Percentiles rank a stretch among this genome's conserved stretches.
These are phyloP conservation scores for Hoplostethus mediterraneus DNA, from an alignment of 2,797 vertebrate genomes.

Conservation along the genomic window DNA sequence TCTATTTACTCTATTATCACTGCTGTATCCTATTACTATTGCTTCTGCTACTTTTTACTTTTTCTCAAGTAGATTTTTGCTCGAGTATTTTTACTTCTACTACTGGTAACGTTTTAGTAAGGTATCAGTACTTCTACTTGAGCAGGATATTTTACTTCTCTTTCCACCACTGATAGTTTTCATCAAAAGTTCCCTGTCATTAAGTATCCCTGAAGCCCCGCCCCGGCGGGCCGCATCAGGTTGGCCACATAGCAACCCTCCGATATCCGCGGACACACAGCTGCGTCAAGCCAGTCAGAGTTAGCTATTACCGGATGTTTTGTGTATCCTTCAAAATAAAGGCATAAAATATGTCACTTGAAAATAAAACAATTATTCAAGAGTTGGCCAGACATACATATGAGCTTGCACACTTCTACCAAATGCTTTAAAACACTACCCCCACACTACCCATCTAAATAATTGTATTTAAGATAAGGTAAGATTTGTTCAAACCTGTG, in stretches of 20 bases:
- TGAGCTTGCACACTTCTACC: not conserved
- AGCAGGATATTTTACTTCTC: not conserved
- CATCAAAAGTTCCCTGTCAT: not conserved
- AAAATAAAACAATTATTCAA: not conserved
- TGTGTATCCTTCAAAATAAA: too few species aligned
- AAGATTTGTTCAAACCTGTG: too few species aligned
- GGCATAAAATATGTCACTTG: too few species aligned
- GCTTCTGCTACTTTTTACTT: too few species aligned
- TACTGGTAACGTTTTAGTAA: not conserved
- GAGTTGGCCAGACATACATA: too few species aligned
- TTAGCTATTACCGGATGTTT: too few species aligned
- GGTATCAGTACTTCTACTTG: not conserved
- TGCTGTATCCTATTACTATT: not conserved
- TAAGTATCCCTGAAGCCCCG: constrained; percentile 41
- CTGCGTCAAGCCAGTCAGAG: not conserved
- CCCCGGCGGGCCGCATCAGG: constrained; percentile 42
- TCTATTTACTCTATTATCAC: not conserved
- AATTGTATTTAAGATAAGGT: too few species aligned
- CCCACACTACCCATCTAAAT: too few species aligned
- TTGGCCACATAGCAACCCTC: constrained; percentile 32
- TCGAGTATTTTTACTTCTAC: not conserved
- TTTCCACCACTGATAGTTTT: not conserved
- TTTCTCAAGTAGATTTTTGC: not conserved
- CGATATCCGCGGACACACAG: constrained; percentile 4
- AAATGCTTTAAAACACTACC: too few species aligned